Percentiles rank a stretch among this genome's conserved stretches.
phyloP scores from a whole-genome alignment of 1,140 invertebrate genomes.

The honey bee (Apis mellifera) region DNA sequence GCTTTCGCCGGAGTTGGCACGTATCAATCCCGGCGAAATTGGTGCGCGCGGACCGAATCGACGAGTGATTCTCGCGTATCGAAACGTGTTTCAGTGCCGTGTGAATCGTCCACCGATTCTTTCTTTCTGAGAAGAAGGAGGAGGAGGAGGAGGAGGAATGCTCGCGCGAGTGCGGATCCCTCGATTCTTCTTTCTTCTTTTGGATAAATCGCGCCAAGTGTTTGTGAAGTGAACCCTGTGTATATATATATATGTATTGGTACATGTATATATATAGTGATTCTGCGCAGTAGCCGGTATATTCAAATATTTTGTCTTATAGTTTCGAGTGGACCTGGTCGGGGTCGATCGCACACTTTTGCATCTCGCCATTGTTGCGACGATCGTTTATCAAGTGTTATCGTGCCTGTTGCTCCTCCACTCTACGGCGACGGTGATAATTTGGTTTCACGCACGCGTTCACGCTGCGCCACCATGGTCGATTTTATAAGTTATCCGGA shows the following conservation, averaged over 20 bases:
- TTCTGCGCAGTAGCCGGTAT: constrained; percentile 62
- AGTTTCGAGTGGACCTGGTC: constrained; percentile 8
- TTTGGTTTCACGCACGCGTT: neutral
- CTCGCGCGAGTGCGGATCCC: neutral
- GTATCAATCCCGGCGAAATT: constrained; percentile 16
- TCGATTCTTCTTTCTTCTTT: neutral
- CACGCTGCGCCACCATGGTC: constrained; percentile 67
- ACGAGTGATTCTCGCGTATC: neutral
- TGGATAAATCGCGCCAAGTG: constrained; percentile 34
- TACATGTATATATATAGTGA: neutral
- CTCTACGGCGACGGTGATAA: neutral
- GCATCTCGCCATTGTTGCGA: neutral
- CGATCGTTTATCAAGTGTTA: neutral
- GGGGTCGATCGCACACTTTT: too few relatives aligned
- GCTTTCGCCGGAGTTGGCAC: neutral
- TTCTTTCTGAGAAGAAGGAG: too few relatives aligned
- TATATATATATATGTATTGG: too few relatives aligned
- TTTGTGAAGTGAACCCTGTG: constrained; percentile 31
- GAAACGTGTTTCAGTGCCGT: neutral
- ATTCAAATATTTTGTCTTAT: neutral
- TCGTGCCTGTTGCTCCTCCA: constrained; percentile 2
- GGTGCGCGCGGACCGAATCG: neutral
- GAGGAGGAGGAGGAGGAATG: neutral
- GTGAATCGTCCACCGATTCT: neutral
- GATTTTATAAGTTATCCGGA: constrained; percentile 76